These are phyloP conservation scores for Muscina levida DNA, from an alignment of 2,888 invertebrate species.

Conservation along the genomic window DNA sequence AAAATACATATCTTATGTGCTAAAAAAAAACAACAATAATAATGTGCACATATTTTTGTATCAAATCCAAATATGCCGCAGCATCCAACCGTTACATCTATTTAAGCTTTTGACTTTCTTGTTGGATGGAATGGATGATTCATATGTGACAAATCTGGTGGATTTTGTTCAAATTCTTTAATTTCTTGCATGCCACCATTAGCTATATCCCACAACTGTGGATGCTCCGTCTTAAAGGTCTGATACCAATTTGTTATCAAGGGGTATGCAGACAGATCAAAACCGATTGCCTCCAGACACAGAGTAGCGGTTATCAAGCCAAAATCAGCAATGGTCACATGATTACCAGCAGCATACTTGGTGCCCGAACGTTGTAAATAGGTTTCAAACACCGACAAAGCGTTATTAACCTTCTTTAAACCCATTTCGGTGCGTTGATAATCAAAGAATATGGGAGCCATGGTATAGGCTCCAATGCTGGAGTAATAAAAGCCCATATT, in stretches of 20 bases:
- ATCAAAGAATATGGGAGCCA: constrained; percentile 89
- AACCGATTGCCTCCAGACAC: constrained; percentile 86
- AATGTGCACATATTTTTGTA: no score
- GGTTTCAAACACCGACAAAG: constrained; percentile 84
- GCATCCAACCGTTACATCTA: no score
- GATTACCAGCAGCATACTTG: constrained; percentile 85
- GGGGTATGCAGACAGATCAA: constrained; percentile 84
- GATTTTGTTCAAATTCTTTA: constrained; percentile 85
- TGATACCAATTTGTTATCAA: constrained; percentile 85
- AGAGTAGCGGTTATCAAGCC: constrained; percentile 86
- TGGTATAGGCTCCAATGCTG: constrained; percentile 81
- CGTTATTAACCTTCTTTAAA: constrained; percentile 85
- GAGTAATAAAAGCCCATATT: constrained; percentile 88
- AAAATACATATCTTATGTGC: neutral
- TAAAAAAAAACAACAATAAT: constrained; percentile 15
- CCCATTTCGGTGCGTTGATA: constrained; percentile 85
- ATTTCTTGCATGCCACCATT: constrained; percentile 86
- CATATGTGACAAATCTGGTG: constrained; percentile 86
- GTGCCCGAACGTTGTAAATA: constrained; percentile 83
- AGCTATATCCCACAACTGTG: constrained; percentile 86
- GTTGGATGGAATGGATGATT: constrained; percentile 88
- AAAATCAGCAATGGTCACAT: constrained; percentile 88
- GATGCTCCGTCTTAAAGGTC: constrained; percentile 85
- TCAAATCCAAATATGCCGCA: no score
- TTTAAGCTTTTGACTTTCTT: constrained; percentile 79